Base-by-base conservation (phyloP, 1,140 invertebrate genomes). In the Temnothorax nylanderi region DNA sequence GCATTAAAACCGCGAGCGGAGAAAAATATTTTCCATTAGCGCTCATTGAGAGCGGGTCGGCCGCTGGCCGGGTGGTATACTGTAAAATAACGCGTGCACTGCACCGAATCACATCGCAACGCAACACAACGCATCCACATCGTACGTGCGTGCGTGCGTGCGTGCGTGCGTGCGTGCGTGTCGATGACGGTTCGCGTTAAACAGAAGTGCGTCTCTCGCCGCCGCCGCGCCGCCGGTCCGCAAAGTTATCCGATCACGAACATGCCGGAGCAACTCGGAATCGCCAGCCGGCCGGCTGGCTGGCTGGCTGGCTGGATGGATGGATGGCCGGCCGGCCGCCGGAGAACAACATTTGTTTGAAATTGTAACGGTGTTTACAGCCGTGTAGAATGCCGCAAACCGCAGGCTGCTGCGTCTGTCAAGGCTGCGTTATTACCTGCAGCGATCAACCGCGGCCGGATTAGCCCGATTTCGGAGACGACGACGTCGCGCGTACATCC, bases 321-420 rank as follows among this genome's bases (percentile, higher is more conserved):
- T 51, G 49, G 34, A 44, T 74, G 32, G 34, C 69, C 13, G 49
- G 72, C 34, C 49, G 49, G 18, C 71, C 49, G 51, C 16, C 18
- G 47, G 51, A 47, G 67, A 72, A 81, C 47, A 81, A 82, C 80
- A 82, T 82, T 82, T 82, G 80, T 82, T 82, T 72, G 54, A 82
- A 82, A 82, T 82, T 41, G 67, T 82, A 82, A 82, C 80, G 80
- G 80, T 72, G 67, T 72, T 82, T 82, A 82, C 54, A 72, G 26
- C 51, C 67, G 21, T 82, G 41, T 82, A 82, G 41, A 82, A 72
- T 32, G 54, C 37, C 67, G 67, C 54, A 82, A 71, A 82, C 67
- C 67, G 41, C 67, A 81, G 49, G 34, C 76, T 41, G 76, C 26
- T 64, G 56, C 44, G 62, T 56, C 77, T 56, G 62, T 67, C 34